Percentiles rank a stretch among this genome's conserved stretches.
phyloP scores from a whole-genome alignment of 2,888 invertebrate species.

The Loripinus fragilis region DNA sequence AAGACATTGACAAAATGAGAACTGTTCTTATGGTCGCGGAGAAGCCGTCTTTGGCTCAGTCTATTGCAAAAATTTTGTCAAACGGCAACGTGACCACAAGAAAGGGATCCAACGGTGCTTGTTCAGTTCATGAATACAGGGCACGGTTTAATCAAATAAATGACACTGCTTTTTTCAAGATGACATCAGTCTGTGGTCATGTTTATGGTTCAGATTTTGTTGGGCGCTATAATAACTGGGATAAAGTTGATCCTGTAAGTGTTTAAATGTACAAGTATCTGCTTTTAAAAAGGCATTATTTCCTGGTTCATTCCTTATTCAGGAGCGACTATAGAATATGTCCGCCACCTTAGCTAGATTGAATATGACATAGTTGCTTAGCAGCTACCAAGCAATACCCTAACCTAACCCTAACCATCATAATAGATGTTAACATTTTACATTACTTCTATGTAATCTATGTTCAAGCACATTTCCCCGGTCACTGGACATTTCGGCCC shows the following conservation, averaged over 20 bases:
- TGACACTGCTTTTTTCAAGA: slow-evolving; percentile 86
- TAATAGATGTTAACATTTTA: too few species aligned
- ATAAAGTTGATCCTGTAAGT: slow-evolving; percentile 95
- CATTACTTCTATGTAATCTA: too few species aligned
- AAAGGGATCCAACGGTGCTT: slow-evolving; percentile 95
- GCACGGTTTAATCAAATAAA: slow-evolving; percentile 78
- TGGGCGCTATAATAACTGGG: slow-evolving; percentile 98
- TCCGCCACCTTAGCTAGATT: too few species aligned
- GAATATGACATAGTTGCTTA: too few species aligned
- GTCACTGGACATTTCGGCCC: too few species aligned
- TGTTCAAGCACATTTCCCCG: too few species aligned
- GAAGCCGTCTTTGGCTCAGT: slow-evolving; percentile 98
- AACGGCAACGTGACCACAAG: slow-evolving; percentile 90
- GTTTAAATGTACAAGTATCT: too few species aligned
- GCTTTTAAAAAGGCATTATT: too few species aligned
- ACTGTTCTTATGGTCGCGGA: slow-evolving; percentile 97
- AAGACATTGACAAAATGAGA: slow-evolving; percentile 71
- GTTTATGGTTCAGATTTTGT: slow-evolving; percentile 97
- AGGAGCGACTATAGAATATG: too few species aligned
- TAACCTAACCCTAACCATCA: too few species aligned
- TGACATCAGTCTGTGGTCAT: slow-evolving; percentile 99
- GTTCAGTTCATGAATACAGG: slow-evolving; percentile 97
- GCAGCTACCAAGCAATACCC: too few species aligned
- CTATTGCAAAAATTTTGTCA: slow-evolving; percentile 96
- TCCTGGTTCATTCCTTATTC: too few species aligned